Evolutionary conservation across 2,888 invertebrate genomes (phyloP), one percentile per base, ranked within the genome.

Genomic region (Eupithecia dodoneata): DNA sequence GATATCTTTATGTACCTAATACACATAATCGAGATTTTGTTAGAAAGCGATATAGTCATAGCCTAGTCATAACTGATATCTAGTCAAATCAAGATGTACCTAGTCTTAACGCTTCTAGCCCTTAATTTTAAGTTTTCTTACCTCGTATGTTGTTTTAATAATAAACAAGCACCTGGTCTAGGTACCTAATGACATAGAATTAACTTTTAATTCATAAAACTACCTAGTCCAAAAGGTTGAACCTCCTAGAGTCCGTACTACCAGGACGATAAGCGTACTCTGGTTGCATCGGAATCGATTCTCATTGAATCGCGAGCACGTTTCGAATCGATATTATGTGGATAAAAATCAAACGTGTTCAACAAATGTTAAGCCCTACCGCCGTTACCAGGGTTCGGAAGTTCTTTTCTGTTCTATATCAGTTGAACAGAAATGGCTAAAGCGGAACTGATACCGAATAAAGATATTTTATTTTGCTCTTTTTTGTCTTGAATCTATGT

Each of bases 251-350:
- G 1, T 9, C 49, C 74, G 4, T 9, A 66, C 59, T 72, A 73
- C 45, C 71, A 59, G 75, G n/a, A 47, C 55, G 76, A 76, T 81
- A 78, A 75, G 72, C 72, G 72, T 71, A 79, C 79, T 77, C 77
- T 77, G 72, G 72, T 75, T 81, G 81, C 81, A 81, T 81, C 72
- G 67, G 75, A 80, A 81, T 80, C 74, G 75, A 73, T 66, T 75
- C 76, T 12, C 71, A 76, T 75, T 77, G 77, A 76, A 78, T 77
- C 73, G 76, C 75, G 76, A 74, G 71, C 76, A 75, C 72, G 76
- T 73, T 49, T 66, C 18, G 55, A 72, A 72, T 76, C 72, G 72
- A 76, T 76, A 69, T 72, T 9, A 72, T 70, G 72, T 63, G 73
- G 74, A 78, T 78, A 76, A 78, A 78, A 78, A 74, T 76, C 73